A percentile compares a stretch with the other conserved stretches of the same genome.
Evolutionary conservation across 2,888 invertebrate genomes (phyloP).

Genomic region (Euspilapteryx auroguttella): DNA sequence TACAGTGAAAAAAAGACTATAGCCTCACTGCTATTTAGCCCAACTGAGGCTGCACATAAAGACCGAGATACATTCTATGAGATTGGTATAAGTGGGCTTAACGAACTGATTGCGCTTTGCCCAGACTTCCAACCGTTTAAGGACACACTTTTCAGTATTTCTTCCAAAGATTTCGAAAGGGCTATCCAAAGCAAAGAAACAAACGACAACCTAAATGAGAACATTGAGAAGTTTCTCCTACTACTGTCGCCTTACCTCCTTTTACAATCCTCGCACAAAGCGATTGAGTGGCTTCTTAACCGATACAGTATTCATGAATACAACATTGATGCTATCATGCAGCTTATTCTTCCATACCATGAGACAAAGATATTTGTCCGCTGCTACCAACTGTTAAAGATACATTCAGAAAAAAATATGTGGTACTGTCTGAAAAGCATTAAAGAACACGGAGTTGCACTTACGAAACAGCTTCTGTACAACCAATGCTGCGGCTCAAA

Average conservation of each 20-base stretch:
- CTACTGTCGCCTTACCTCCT: slow-evolving; percentile 88
- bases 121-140: slow-evolving; percentile 73
- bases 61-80: slow-evolving; percentile 84
- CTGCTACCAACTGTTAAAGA: slow-evolving; percentile 74
- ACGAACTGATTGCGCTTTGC: slow-evolving; percentile 78
- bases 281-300: slow-evolving; percentile 93
- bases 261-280: slow-evolving; percentile 80
- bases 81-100: slow-evolving; percentile 83
- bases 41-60: slow-evolving; percentile 85
- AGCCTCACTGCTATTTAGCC: slow-evolving; percentile 85
- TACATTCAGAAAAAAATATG: slow-evolving; percentile 60
- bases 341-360: slow-evolving; percentile 88
- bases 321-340: slow-evolving; percentile 80
- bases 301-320: slow-evolving; percentile 88
- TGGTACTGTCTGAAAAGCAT: slow-evolving; percentile 79
- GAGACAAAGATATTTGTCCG: slow-evolving; percentile 87
- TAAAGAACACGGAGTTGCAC: slow-evolving; percentile 73
- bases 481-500: slow-evolving; percentile 70
- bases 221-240: slow-evolving; percentile 77
- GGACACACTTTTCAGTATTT: slow-evolving; percentile 73
- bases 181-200: slow-evolving; percentile 72
- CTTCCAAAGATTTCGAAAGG: slow-evolving; percentile 79
- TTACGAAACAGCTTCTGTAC: slow-evolving; percentile 72
- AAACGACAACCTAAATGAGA: slow-evolving; percentile 74
- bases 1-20: slow-evolving; percentile 69